Conservation (phyloP, 2,113 vertebrate species). For the Willisornis vidua region DNA sequence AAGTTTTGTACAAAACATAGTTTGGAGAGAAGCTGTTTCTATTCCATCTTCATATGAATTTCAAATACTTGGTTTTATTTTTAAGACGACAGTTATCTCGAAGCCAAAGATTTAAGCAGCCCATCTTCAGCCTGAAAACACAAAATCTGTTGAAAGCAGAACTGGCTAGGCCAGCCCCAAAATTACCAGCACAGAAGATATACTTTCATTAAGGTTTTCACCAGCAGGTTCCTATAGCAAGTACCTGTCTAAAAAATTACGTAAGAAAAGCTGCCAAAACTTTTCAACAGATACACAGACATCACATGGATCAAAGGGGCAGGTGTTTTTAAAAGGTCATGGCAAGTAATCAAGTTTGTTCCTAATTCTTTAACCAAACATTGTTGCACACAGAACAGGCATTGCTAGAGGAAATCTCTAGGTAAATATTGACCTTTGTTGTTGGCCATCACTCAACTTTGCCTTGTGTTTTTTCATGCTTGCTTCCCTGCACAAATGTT, state of each 20-base stretch:
- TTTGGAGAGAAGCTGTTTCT: slow-evolving; percentile 4
- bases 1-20: background rate
- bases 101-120: slow-evolving; percentile 2
- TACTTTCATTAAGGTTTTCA: background rate
- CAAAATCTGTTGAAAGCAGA: slow-evolving; percentile 43
- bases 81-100: background rate
- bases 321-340: background rate
- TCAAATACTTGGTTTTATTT: slow-evolving; percentile 46
- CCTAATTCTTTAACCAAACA: background rate
- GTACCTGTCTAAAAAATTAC: background rate
- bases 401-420: background rate
- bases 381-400: background rate
- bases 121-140: slow-evolving; percentile 22
- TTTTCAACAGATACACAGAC: background rate
- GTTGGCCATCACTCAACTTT: background rate
- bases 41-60: slow-evolving; percentile 35
- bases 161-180: background rate
- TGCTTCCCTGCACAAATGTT: background rate
- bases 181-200: background rate
- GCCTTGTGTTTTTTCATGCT: background rate
- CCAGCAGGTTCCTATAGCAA: background rate
- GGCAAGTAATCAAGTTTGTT: background rate
- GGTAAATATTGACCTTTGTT: background rate
- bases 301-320: background rate
- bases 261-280: background rate